These are phyloP conservation scores for Aphelinus certus DNA, from an alignment of 1,140 invertebrate genomes.

Conservation along the genomic window DNA sequence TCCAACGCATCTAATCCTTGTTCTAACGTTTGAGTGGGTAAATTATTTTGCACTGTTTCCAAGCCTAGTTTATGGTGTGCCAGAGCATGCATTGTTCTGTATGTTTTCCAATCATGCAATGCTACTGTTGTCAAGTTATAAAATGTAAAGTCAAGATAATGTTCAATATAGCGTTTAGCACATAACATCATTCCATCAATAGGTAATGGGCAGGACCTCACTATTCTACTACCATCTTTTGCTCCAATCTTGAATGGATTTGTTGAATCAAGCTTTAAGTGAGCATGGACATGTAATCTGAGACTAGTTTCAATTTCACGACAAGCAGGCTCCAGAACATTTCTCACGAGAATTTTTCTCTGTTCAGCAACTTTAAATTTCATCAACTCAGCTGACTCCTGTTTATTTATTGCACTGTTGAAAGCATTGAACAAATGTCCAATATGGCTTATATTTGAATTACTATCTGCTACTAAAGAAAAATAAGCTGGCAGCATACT, in stretches of 20 bases:
- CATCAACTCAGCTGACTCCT: slow-evolving; percentile 47
- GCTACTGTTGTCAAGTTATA: slow-evolving; percentile 98
- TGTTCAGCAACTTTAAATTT: slow-evolving; percentile 48
- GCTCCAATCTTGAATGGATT: slow-evolving; percentile 77
- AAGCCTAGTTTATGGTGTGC: slow-evolving; percentile 88
- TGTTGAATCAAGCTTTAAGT: slow-evolving; percentile 83
- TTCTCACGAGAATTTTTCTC: slow-evolving; percentile 59
- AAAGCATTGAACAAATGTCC: slow-evolving; percentile 58
- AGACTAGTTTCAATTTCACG: slow-evolving; percentile 91
- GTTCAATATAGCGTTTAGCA: slow-evolving; percentile 68
- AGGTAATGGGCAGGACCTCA: slow-evolving; percentile 49
- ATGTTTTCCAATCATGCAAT: slow-evolving; percentile 94
- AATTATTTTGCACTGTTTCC: slow-evolving; percentile 85
- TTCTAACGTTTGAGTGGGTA: slow-evolving; percentile 96
- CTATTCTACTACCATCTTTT: slow-evolving; percentile 55
- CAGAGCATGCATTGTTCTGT: slow-evolving; percentile 91
- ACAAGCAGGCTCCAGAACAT: slow-evolving; percentile 80
- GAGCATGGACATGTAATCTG: slow-evolving; percentile 88
- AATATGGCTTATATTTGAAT: slow-evolving; percentile 53
- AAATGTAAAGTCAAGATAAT: slow-evolving; percentile 94
- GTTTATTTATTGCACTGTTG: slow-evolving; percentile 52
- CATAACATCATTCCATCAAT: slow-evolving; percentile 52
- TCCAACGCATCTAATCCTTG: slow-evolving; percentile 97
- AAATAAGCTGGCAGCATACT: slow-evolving; percentile 62
- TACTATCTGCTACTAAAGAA: slow-evolving; percentile 50